Evolutionary conservation across 2,113 vertebrate genomes (phyloP).

Genomic region (Passer montanus): DNA sequence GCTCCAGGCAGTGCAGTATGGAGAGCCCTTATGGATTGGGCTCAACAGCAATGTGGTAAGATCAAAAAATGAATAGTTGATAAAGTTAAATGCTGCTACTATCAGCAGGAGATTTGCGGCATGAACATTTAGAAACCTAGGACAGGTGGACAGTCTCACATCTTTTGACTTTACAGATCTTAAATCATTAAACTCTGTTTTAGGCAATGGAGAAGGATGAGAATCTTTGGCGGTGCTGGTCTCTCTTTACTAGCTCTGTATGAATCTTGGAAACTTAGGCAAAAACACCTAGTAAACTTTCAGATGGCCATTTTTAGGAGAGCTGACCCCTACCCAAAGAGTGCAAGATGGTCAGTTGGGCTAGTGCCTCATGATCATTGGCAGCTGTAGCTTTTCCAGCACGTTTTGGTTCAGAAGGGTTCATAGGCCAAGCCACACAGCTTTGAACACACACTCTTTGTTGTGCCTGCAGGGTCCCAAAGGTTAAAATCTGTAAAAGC

Average conservation of each 20-base stretch:
- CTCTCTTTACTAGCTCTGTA: not conserved
- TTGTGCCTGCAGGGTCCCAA: not conserved
- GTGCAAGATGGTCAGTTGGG: not conserved
- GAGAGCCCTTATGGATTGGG: conserved; percentile 85
- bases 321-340: not conserved
- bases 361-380: not conserved
- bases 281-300: not conserved
- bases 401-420: not conserved
- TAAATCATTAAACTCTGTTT: not conserved
- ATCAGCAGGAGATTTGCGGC: not conserved
- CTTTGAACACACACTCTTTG: not conserved
- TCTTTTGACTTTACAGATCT: not conserved
- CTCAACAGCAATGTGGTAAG: conserved; percentile 90
- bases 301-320: not conserved
- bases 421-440: not conserved
- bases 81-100: not conserved
- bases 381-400: not conserved
- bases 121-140: not conserved
- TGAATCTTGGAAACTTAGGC: not conserved
- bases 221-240: not conserved
- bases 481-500: not conserved
- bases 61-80: not conserved
- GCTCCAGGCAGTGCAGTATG: conserved; percentile 69
- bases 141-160: not conserved
- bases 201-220: not conserved